Evolutionary conservation across 2,888 invertebrate genomes (phyloP).

Genomic region (Aphodius sticticus): DNA sequence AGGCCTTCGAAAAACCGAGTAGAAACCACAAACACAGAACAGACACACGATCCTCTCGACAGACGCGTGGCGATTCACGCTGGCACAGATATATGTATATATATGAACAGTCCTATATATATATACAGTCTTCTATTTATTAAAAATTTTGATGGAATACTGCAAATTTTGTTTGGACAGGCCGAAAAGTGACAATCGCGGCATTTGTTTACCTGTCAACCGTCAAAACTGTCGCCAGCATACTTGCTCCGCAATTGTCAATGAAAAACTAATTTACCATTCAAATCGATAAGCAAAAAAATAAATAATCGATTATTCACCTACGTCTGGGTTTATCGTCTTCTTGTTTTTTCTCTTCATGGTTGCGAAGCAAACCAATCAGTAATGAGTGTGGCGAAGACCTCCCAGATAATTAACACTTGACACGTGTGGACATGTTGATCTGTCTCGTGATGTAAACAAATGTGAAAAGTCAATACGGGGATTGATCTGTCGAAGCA

Average conservation of each 20-base stretch:
- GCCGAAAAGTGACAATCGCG: slow-evolving; percentile 37
- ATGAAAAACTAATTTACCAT: neutral
- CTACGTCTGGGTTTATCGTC: neutral
- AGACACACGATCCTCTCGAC: slow-evolving; percentile 5
- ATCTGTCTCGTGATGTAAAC: neutral
- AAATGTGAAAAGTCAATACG: neutral
- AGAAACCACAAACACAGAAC: neutral
- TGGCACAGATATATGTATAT: neutral
- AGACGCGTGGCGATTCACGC: neutral
- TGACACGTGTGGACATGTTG: neutral
- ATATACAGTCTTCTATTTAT: slow-evolving; percentile 28
- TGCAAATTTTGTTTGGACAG: slow-evolving; percentile 39
- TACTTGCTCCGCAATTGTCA: slow-evolving; percentile 30
- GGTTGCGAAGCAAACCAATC: neutral
- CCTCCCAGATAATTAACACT: neutral
- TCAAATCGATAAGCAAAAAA: neutral
- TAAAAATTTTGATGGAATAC: slow-evolving; percentile 38
- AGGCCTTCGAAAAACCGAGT: neutral
- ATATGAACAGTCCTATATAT: neutral
- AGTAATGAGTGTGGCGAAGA: neutral
- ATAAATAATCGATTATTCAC: neutral
- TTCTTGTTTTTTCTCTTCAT: slow-evolving; percentile 4
- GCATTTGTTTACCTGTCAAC: slow-evolving; percentile 34
- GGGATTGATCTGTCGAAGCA: neutral
- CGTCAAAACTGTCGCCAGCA: slow-evolving; percentile 30